These are phyloP conservation scores for Petrosia ficiformis DNA, from an alignment of 37 sponge, comb jelly and placozoan genomes.

Conservation along the genomic window DNA sequence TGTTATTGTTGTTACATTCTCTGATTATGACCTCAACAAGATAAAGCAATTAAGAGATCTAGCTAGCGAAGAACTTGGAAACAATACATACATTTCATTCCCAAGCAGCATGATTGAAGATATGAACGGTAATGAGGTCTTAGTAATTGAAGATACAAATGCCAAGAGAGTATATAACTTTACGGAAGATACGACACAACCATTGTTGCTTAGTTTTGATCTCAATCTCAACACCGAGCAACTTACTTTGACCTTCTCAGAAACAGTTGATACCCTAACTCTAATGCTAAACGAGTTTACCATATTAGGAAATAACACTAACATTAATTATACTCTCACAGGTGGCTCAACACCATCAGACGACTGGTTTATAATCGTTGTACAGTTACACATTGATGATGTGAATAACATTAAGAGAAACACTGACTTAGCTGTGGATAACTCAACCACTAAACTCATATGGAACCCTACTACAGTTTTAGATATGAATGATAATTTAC, in stretches of 20 bases:
- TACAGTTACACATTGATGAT: conserved; percentile 64
- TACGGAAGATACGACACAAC: conserved; percentile 67
- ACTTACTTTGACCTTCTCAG: conserved; percentile 67
- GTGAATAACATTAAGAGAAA: conserved; percentile 84
- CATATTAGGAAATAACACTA: conserved; percentile 29
- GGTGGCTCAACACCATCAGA: conserved; percentile 51
- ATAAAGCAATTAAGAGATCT: conserved; percentile 76
- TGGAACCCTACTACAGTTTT: conserved; percentile 50
- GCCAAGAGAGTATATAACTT: conserved; percentile 41
- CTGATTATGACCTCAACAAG: conserved; percentile 75
- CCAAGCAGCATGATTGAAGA: conserved; percentile 56
- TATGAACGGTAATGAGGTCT: conserved; percentile 65
- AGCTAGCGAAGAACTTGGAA: conserved; percentile 31
- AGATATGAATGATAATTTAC: conserved; percentile 84
- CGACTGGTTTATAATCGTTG: conserved; percentile 73
- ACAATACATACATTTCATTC: conserved; percentile 59
- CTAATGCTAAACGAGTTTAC: conserved; percentile 53
- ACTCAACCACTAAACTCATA: conserved; percentile 40
- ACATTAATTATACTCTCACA: conserved; percentile 59
- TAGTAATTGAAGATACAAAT: conserved; percentile 8
- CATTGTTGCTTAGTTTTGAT: conserved; percentile 69
- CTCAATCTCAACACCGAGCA: conserved; percentile 74
- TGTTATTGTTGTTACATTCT: conserved; percentile 40
- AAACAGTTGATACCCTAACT: conserved; percentile 75
- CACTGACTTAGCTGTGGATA: conserved; percentile 50